These are phyloP conservation scores for Trichogramma evanescens DNA, from an alignment of 2,888 invertebrate genomes.

Conservation along the genomic window DNA sequence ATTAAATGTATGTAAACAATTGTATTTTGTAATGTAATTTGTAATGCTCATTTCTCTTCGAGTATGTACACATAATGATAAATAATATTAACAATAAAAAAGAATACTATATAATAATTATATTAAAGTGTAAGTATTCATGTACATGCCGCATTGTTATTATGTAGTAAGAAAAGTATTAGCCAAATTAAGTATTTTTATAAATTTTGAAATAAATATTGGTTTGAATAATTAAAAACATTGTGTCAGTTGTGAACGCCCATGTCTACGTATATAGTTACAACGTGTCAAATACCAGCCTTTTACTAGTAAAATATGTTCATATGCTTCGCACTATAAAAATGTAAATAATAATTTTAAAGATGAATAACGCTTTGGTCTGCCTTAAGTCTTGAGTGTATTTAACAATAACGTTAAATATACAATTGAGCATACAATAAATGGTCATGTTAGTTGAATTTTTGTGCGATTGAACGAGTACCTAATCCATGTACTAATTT, in stretches of 20 bases:
- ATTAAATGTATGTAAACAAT: slow-evolving; percentile 4
- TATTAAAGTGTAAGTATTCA: neutral
- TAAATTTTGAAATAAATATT: too few relatives aligned
- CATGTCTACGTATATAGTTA: too few relatives aligned
- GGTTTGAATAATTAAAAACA: too few relatives aligned
- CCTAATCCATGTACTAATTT: slow-evolving; percentile 33
- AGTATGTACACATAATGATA: slow-evolving; percentile 12
- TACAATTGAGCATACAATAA: slow-evolving; percentile 1
- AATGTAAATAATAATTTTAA: neutral
- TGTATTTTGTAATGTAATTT: slow-evolving; percentile 3
- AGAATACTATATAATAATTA: neutral
- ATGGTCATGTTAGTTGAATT: too few relatives aligned
- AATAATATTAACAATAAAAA: neutral
- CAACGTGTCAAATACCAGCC: neutral
- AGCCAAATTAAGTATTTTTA: too few relatives aligned
- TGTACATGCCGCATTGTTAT: too few relatives aligned
- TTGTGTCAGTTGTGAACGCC: too few relatives aligned
- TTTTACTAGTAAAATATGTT: neutral
- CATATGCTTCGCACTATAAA: neutral
- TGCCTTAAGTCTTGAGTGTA: too few relatives aligned
- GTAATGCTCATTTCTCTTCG: slow-evolving; percentile 8
- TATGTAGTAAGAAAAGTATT: too few relatives aligned
- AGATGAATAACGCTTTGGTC: too few relatives aligned
- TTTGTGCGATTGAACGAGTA: slow-evolving; percentile 6
- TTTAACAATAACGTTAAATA: slow-evolving; percentile 1